These are phyloP conservation scores for Taphrorychus bicolor DNA, from an alignment of 2,888 invertebrate species.

Conservation along the genomic window DNA sequence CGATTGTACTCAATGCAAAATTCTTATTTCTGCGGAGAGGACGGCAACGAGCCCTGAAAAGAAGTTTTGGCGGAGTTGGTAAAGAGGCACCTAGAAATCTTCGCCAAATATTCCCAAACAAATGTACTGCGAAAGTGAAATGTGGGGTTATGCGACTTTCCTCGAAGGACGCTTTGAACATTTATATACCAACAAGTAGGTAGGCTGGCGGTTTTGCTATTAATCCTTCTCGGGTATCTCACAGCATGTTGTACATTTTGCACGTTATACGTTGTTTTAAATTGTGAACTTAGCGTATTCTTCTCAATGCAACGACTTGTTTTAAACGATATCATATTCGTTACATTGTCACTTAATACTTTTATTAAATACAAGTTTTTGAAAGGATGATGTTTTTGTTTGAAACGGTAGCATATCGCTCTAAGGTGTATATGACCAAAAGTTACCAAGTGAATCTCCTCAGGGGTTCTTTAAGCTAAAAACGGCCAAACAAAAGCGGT, in stretches of 20 bases:
- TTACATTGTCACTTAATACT: background rate
- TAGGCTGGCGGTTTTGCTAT: no score
- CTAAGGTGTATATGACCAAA: background rate
- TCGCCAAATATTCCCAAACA: constrained; percentile 20
- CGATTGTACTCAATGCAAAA: constrained; percentile 71
- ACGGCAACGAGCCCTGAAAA: constrained; percentile 42
- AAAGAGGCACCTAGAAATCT: constrained; percentile 31
- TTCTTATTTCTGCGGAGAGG: constrained; percentile 69
- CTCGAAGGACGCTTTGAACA: no score
- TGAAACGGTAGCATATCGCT: no score
- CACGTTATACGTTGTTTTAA: background rate
- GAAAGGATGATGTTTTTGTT: no score
- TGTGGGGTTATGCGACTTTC: no score
- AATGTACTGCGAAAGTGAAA: constrained; percentile 12
- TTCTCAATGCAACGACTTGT: background rate
- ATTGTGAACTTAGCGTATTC: no score
- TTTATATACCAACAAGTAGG: no score
- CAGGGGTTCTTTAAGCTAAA: background rate
- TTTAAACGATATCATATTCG: background rate
- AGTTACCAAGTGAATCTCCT: background rate
- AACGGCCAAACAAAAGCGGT: constrained; percentile 41
- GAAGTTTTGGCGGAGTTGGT: constrained; percentile 29
- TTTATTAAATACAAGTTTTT: no score
- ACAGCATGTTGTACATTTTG: no score
- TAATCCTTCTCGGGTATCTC: no score